These are phyloP conservation scores for Meganola albula DNA, from an alignment of 2,888 invertebrate genomes.

Conservation along the genomic window DNA sequence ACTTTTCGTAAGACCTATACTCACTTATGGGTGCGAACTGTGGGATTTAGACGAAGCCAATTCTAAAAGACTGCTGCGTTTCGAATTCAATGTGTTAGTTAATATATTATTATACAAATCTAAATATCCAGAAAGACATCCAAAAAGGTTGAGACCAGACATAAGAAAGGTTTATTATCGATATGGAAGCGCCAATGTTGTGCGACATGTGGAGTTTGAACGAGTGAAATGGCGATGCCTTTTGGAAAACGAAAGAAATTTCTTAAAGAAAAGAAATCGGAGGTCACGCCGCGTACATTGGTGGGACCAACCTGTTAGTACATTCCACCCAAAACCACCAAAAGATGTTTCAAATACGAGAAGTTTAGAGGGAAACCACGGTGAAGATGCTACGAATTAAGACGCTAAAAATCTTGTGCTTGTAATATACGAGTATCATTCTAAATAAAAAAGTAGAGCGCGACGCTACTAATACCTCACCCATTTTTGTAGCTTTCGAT, in stretches of 20 bases:
- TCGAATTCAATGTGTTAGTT: conserved; percentile 37
- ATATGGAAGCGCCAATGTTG: conserved; percentile 31
- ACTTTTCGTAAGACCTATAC: conserved; percentile 45
- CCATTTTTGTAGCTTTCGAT: too few relatives aligned
- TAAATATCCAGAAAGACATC: conserved; percentile 36
- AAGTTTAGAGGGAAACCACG: too few relatives aligned
- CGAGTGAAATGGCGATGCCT: conserved; percentile 38
- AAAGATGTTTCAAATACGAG: too few relatives aligned
- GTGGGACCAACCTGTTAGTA: conserved; percentile 4
- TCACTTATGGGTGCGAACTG: conserved; percentile 53
- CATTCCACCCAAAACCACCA: too few relatives aligned
- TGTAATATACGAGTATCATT: too few relatives aligned
- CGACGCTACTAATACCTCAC: too few relatives aligned
- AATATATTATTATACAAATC: conserved; percentile 52
- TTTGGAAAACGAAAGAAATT: conserved; percentile 33
- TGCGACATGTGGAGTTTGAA: conserved; percentile 37
- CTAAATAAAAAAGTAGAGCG: too few relatives aligned
- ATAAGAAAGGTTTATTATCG: conserved; percentile 30
- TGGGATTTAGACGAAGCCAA: conserved; percentile 35
- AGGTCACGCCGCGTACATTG: conserved; percentile 9
- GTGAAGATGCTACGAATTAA: too few relatives aligned
- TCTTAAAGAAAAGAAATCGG: conserved; percentile 15
- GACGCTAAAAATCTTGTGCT: too few relatives aligned
- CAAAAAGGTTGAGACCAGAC: conserved; percentile 33
- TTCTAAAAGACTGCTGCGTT: conserved; percentile 33